Evolutionary conservation across 2,113 vertebrate species (phyloP).

Genomic region (Geothlypis trichas): DNA sequence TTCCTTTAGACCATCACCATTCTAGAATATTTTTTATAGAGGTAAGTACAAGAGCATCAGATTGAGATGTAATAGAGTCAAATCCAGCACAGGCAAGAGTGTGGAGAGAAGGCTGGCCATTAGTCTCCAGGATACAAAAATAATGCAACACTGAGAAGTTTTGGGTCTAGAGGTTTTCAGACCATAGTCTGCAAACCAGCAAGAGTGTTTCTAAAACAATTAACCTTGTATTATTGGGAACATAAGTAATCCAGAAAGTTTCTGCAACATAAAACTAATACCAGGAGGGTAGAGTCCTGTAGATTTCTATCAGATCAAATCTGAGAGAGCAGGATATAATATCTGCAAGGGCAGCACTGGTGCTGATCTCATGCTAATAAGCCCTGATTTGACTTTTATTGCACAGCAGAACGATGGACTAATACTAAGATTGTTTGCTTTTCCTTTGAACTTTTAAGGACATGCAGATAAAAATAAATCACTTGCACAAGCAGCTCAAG

Average conservation of each 20-base stretch:
- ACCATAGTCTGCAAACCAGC: background rate
- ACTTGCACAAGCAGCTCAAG: background rate
- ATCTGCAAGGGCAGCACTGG: background rate
- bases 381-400: background rate
- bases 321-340: background rate
- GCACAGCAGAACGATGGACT: background rate
- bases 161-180: background rate
- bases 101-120: background rate
- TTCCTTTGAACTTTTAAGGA: slow-evolving; percentile 35
- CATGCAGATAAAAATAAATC: background rate
- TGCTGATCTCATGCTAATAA: background rate
- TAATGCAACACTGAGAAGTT: background rate
- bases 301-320: background rate
- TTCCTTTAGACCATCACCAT: background rate
- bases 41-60: background rate
- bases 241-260: background rate
- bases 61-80: background rate
- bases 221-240: background rate
- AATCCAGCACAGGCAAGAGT: background rate
- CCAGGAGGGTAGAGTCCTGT: background rate
- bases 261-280: background rate
- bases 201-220: background rate
- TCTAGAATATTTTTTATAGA: background rate
- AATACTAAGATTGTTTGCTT: background rate
- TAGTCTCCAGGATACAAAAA: background rate